phyloP scores from a whole-genome alignment of 2,888 invertebrate genomes.

The Tinea pellionella region DNA sequence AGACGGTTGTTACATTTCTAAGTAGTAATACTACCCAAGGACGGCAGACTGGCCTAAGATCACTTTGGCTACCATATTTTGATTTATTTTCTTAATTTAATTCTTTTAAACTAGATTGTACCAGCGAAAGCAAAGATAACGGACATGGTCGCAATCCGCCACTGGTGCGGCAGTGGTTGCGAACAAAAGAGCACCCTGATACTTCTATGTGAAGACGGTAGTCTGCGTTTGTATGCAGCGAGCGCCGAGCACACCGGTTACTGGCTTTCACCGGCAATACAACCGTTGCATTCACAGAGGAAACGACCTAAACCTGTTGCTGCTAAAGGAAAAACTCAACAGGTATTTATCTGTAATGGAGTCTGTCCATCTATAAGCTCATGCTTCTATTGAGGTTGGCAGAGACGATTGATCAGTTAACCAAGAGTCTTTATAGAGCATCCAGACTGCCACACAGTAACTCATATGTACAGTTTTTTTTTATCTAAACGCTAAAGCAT shows the following conservation, averaged over 20 bases:
- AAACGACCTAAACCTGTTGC: slow-evolving; percentile 37
- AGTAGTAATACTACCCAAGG: too few relatives aligned
- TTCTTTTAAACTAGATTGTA: slow-evolving; percentile 50
- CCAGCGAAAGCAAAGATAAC: slow-evolving; percentile 95
- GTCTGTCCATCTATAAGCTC: too few relatives aligned
- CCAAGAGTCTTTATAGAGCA: too few relatives aligned
- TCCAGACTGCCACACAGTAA: too few relatives aligned
- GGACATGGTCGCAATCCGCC: slow-evolving; percentile 95
- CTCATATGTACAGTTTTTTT: too few relatives aligned
- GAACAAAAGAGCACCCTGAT: slow-evolving; percentile 92
- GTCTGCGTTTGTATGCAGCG: slow-evolving; percentile 93
- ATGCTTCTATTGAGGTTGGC: too few relatives aligned
- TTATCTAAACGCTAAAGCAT: too few relatives aligned
- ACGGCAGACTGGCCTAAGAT: too few relatives aligned
- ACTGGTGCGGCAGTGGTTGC: slow-evolving; percentile 80
- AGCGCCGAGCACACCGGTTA: slow-evolving; percentile 83
- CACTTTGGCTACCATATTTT: too few relatives aligned
- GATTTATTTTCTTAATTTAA: neutral
- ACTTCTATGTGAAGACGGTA: slow-evolving; percentile 95
- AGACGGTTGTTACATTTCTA: too few relatives aligned
- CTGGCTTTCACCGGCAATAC: slow-evolving; percentile 72
- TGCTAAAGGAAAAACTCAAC: slow-evolving; percentile 44
- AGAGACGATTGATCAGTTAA: too few relatives aligned
- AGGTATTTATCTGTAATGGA: slow-evolving; percentile 26
- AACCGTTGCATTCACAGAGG: slow-evolving; percentile 52